These are phyloP conservation scores for Notamacropus eugenii DNA, from an alignment of 2,797 vertebrate genomes.

Conservation along the genomic window DNA sequence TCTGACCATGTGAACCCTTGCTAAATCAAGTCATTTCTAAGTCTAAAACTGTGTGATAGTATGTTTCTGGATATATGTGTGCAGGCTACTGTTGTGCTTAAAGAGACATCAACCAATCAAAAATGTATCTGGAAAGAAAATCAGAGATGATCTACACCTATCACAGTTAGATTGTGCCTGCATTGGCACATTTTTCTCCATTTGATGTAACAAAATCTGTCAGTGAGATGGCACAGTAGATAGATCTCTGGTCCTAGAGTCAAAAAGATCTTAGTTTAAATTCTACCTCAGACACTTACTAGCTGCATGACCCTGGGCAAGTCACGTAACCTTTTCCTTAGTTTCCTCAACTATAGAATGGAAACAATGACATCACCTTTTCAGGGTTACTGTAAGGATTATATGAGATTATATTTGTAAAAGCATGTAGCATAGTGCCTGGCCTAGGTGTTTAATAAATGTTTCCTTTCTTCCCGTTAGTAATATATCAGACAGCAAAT, in stretches of 20 bases:
- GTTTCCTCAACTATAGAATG: neutral
- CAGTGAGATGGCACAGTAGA: neutral
- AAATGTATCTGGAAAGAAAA: neutral
- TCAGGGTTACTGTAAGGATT: neutral
- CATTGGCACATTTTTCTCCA: neutral
- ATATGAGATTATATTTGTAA: neutral
- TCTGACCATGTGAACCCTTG: neutral
- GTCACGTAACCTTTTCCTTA: neutral
- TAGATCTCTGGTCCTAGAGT: neutral
- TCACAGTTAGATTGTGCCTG: neutral
- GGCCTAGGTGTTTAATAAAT: neutral
- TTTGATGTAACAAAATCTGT: neutral
- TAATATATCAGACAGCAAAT: neutral
- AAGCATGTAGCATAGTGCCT: neutral
- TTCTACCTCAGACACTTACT: neutral
- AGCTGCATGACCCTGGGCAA: neutral
- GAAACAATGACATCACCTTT: neutral
- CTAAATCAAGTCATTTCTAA: neutral
- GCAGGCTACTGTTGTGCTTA: neutral
- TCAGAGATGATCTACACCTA: neutral
- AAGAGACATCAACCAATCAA: neutral
- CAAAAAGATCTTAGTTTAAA: neutral
- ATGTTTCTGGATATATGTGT: neutral
- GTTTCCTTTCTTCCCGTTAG: neutral
- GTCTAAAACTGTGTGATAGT: neutral